Base-by-base conservation (phyloP, 2,888 invertebrate genomes). In the Apodemia mormo region DNA sequence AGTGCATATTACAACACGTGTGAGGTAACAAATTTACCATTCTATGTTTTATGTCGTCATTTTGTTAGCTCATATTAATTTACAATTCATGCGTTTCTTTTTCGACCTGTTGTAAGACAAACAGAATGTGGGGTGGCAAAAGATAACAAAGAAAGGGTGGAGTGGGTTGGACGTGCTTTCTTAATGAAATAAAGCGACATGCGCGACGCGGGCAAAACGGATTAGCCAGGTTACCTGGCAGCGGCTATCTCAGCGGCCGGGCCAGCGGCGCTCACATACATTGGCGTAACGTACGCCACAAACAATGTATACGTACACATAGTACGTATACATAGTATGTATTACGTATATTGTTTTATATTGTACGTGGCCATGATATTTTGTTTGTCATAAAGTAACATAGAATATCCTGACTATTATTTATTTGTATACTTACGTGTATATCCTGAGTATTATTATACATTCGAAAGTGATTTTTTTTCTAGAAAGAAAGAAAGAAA, bases 91-190 rank as follows among this genome's bases (percentile, higher is more conserved):
- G 22, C 22, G 22, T n/a, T 54, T 54, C 22, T 54, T 2, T 54
- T 22, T 2, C 22, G n/a, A 22, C 54, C 54, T 54, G 54, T 22
- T 54, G n/a, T 33, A n/a, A 8, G 64, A 14, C 37, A 64, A n/a
- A 33, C 54, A 14, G 30, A 30, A 64, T 14, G 64, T 8, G 14
- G 64, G 64, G 37, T 33, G 64, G 64, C 33, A 37, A 12, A 64
- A 64, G 37, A 64, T 64, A 64, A 64, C 64, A 64, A 64, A 64
- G 64, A 64, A n/a, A 14, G 37, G 64, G 64, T 64, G 64, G 37
- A 14, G 64, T 64, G 64, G 64, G 64, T 1, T 8, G 33, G 37
- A 64, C 64, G 64, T 64, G 64, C 64, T 64, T 37, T 64, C 64
- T 64, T 64, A 64, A 64, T 64, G 64, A 64, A 64, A 33, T 64